Conservation (phyloP, 1,140 invertebrate genomes). For the Papilio helenus region DNA sequence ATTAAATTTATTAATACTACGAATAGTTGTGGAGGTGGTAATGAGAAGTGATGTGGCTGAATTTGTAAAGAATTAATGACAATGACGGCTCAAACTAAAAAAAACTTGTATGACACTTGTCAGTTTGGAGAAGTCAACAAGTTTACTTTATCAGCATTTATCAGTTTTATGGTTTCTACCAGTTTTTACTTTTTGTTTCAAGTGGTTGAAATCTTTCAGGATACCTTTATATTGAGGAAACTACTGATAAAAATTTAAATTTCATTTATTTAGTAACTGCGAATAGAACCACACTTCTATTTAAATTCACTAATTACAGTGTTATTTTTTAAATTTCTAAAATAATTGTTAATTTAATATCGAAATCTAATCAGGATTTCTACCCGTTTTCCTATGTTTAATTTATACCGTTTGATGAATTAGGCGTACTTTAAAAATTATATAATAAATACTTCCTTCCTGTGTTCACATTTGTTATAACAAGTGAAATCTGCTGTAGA, state of each 20-base stretch:
- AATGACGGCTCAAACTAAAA: too few relatives aligned
- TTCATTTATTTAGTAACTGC: neutral
- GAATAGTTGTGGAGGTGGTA: too few relatives aligned
- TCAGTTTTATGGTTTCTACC: constrained; percentile 11
- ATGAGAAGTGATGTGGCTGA: too few relatives aligned
- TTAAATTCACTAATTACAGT: neutral
- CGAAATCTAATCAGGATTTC: neutral
- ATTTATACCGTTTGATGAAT: neutral
- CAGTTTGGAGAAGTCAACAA: neutral
- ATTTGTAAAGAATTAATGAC: too few relatives aligned
- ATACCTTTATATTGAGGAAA: neutral
- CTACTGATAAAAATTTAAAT: neutral
- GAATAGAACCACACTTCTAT: neutral
- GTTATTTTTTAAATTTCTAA: neutral
- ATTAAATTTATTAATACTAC: too few relatives aligned
- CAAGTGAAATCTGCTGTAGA: neutral
- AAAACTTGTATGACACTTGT: neutral
- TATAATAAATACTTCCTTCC: neutral
- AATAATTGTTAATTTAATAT: neutral
- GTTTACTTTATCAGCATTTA: neutral
- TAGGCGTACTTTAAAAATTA: neutral
- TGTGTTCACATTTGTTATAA: neutral
- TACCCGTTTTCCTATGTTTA: neutral
- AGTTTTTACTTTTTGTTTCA: neutral
- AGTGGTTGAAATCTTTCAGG: neutral